phyloP scores from a whole-genome alignment of 2,888 invertebrate genomes.

The Bombylius discolor region DNA sequence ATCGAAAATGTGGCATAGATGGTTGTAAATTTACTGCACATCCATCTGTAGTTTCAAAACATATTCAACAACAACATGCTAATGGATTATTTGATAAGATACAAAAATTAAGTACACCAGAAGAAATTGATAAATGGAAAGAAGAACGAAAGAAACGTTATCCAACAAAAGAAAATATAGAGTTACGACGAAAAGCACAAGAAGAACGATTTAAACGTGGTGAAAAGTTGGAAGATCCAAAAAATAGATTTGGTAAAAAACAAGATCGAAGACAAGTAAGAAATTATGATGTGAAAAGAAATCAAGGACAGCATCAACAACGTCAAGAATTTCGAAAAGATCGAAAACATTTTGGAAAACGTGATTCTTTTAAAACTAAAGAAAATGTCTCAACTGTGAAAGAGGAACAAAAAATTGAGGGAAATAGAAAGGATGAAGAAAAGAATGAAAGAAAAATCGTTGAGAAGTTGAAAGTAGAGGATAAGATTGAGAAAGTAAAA shows the following conservation, averaged over 20 bases:
- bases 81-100: constrained; percentile 73
- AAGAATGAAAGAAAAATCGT: not conserved
- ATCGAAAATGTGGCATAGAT: constrained; percentile 66
- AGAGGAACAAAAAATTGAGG: not conserved
- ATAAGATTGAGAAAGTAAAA: not conserved
- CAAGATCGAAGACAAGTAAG: constrained; percentile 28
- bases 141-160: constrained; percentile 66
- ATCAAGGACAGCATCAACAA: not conserved
- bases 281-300: not conserved
- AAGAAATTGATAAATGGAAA: constrained; percentile 75
- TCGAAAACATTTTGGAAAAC: too few relatives aligned
- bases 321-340: not conserved
- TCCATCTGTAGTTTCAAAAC: constrained; percentile 63
- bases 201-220: constrained; percentile 60
- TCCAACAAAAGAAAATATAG: constrained; percentile 58
- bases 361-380: too few relatives aligned
- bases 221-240: constrained; percentile 47
- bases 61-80: constrained; percentile 69
- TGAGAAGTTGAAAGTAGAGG: not conserved
- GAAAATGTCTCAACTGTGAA: not conserved
- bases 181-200: constrained; percentile 46
- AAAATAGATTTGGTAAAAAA: constrained; percentile 34
- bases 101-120: constrained; percentile 57
- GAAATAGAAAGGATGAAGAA: not conserved
- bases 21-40: constrained; percentile 71